A percentile compares a stretch with the other conserved stretches of the same genome.
phyloP scores from a whole-genome alignment of 1,140 invertebrate genomes.

The Sinella curviseta region DNA sequence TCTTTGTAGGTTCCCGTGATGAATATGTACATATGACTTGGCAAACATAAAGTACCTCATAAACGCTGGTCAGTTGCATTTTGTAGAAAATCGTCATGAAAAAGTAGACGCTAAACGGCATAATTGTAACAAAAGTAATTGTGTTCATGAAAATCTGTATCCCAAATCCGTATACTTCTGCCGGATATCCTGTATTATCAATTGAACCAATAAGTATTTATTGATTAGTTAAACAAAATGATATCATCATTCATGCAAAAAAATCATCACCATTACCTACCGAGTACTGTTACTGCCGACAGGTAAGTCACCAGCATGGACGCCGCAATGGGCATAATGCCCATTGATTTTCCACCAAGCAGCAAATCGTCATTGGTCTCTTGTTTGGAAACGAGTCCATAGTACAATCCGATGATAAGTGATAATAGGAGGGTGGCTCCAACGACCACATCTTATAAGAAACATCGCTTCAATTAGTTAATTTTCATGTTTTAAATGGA shows the following conservation, averaged over 20 bases:
- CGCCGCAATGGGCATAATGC: constrained; percentile 43
- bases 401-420: constrained; percentile 48
- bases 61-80: constrained; percentile 49
- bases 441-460: constrained; percentile 38
- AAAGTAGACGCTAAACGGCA: constrained; percentile 47
- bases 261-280: constrained; percentile 25
- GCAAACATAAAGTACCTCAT: constrained; percentile 37
- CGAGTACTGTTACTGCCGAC: constrained; percentile 45
- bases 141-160: constrained; percentile 46
- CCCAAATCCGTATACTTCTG: constrained; percentile 47
- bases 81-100: constrained; percentile 49
- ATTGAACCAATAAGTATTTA: neutral
- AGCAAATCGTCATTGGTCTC: constrained; percentile 46
- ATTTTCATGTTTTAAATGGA: neutral
- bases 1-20: too few relatives aligned
- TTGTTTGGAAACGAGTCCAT: constrained; percentile 44
- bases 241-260: too few relatives aligned
- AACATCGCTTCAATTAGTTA: neutral
- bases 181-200: constrained; percentile 41
- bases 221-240: too few relatives aligned
- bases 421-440: constrained; percentile 45
- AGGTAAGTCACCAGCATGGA: constrained; percentile 48
- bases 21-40: too few relatives aligned
- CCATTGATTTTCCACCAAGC: constrained; percentile 45
- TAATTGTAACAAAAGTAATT: constrained; percentile 36